phyloP scores from a whole-genome alignment of 2,113 vertebrate genomes.

The Festucalex cinctus region DNA sequence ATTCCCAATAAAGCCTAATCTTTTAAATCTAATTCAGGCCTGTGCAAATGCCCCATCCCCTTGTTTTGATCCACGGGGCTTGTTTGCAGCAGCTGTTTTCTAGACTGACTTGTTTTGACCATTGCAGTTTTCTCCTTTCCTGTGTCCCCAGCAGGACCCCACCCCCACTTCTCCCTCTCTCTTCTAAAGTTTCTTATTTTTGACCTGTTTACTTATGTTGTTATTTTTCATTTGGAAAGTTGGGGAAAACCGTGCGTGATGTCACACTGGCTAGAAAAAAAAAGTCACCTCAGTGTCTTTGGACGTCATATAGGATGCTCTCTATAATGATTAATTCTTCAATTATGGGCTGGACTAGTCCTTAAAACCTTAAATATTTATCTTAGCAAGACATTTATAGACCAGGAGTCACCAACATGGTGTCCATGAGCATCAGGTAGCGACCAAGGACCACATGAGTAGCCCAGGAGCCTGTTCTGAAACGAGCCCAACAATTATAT shows the following conservation, averaged over 20 bases:
- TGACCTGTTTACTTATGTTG: constrained; percentile 8
- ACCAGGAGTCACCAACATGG: too few species aligned
- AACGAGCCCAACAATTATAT: too few species aligned
- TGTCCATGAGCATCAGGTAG: too few species aligned
- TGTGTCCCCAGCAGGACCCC: not conserved
- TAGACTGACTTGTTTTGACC: constrained; percentile 49
- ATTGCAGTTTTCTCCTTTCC: constrained; percentile 24
- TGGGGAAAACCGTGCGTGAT: not conserved
- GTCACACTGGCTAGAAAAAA: not conserved
- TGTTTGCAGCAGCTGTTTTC: constrained; percentile 52
- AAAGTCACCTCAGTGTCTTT: not conserved
- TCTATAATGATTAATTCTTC: constrained; percentile 1
- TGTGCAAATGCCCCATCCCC: constrained; percentile 52
- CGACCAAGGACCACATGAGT: too few species aligned
- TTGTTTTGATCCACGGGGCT: constrained; percentile 64
- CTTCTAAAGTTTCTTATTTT: constrained; percentile 11
- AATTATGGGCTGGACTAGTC: not conserved
- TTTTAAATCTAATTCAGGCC: constrained; percentile 69
- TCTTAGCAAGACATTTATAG: too few species aligned
- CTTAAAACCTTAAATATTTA: too few species aligned
- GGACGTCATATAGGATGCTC: not conserved
- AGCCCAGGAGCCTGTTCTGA: too few species aligned
- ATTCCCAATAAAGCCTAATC: constrained; percentile 66
- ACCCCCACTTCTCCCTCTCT: constrained; percentile 10
- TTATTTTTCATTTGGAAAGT: constrained; percentile 14